Evolutionary conservation across 2,113 vertebrate genomes (phyloP).

Genomic region (Hydrochoerus hydrochaeris): DNA sequence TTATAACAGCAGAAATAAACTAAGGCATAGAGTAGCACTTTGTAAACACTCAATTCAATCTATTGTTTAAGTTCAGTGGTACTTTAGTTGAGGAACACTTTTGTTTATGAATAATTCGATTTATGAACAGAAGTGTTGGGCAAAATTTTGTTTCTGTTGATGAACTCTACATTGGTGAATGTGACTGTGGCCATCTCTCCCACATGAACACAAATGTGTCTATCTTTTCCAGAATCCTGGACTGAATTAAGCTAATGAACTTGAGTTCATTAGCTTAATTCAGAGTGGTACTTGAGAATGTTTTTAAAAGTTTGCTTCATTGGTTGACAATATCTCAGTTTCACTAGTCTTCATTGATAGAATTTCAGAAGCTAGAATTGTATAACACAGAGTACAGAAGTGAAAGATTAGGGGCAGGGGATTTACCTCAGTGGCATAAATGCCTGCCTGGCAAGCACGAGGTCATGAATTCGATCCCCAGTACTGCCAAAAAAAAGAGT

Average conservation of each 20-base stretch:
- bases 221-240: neutral
- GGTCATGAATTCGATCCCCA: too few relatives aligned
- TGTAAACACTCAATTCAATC: constrained; percentile 22
- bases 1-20: neutral
- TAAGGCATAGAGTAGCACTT: neutral
- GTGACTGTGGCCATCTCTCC: neutral
- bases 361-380: neutral
- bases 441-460: too few relatives aligned
- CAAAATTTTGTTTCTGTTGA: neutral
- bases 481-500: too few relatives aligned
- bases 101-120: neutral
- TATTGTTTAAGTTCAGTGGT: neutral
- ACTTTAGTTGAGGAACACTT: neutral
- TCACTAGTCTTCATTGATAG: constrained; percentile 12
- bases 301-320: constrained; percentile 17
- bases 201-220: neutral
- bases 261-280: too few relatives aligned
- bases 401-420: too few relatives aligned
- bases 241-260: neutral
- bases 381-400: neutral
- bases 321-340: neutral
- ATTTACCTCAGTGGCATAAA: too few relatives aligned
- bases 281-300: neutral
- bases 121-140: neutral
- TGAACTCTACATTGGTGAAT: neutral